A percentile compares a stretch with the other conserved stretches of the same genome.
phyloP scores from a whole-genome alignment of 2,888 invertebrate genomes.

The Tipula lateralis region DNA sequence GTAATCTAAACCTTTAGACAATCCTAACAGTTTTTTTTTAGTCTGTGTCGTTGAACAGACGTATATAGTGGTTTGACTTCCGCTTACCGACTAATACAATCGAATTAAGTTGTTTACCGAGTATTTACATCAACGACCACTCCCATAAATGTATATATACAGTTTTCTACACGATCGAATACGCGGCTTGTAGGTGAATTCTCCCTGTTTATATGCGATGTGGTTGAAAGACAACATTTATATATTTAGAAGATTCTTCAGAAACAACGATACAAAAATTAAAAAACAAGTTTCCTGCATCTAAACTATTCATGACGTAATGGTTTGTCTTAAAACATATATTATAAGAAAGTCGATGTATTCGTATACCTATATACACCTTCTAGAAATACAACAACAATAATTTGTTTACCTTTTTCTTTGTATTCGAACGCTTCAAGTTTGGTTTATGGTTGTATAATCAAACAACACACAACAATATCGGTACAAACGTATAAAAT shows the following conservation, averaged over 20 bases:
- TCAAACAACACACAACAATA: not conserved
- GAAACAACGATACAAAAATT: not conserved
- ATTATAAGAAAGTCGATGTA: not conserved
- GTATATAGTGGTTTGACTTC: not conserved
- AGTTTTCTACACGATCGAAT: not conserved
- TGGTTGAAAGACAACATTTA: not conserved
- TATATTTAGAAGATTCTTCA: not conserved
- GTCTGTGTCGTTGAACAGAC: not conserved
- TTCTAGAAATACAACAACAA: not conserved
- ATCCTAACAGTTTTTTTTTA: not conserved
- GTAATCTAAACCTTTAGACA: not conserved
- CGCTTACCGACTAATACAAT: not conserved
- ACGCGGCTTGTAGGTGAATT: not conserved
- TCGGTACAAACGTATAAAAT: not conserved
- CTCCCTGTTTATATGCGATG: not conserved
- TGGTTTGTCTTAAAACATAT: not conserved
- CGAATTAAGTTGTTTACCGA: not conserved
- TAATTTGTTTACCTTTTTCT: slow-evolving; percentile 7
- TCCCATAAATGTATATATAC: not conserved
- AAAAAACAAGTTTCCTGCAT: not conserved
- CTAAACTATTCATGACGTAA: not conserved
- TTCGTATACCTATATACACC: not conserved
- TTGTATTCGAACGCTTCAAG: not conserved
- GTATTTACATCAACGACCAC: not conserved
- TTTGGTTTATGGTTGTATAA: not conserved